Evolutionary conservation across 2,888 invertebrate species (phyloP).

Genomic region (Platynereis dumerilii): DNA sequence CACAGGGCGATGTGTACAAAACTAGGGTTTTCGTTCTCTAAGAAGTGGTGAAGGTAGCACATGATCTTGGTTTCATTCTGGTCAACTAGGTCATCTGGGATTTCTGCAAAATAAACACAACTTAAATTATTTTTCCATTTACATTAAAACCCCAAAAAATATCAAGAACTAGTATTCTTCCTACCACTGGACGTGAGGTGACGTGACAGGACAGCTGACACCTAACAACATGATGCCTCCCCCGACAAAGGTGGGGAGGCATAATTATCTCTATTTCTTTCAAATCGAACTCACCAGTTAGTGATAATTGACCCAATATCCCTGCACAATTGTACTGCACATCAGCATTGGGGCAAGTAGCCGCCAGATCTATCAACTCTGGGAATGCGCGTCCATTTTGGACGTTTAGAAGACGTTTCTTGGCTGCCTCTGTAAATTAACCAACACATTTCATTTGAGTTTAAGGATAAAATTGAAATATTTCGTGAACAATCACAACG

Average conservation of each 20-base stretch:
- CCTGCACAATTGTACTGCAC: constrained; percentile 56
- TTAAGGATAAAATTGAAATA: background rate
- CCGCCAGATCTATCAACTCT: constrained; percentile 46
- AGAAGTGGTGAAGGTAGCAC: constrained; percentile 48
- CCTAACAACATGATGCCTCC: too few species aligned
- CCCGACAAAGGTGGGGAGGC: too few species aligned
- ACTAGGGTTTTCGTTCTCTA: constrained; percentile 45
- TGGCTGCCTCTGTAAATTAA: constrained; percentile 35
- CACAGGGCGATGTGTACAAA: constrained; percentile 53
- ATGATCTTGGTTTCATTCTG: constrained; percentile 42
- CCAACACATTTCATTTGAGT: background rate
- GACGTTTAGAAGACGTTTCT: constrained; percentile 34
- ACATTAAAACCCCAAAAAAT: too few species aligned
- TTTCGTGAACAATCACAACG: too few species aligned
- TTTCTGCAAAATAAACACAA: constrained; percentile 39
- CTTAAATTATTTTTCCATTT: background rate
- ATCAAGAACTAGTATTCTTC: too few species aligned
- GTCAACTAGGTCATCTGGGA: constrained; percentile 40
- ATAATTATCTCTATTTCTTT: too few species aligned
- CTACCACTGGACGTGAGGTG: too few species aligned
- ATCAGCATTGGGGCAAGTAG: constrained; percentile 42
- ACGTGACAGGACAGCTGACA: too few species aligned
- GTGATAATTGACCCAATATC: constrained; percentile 47
- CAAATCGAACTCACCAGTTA: constrained; percentile 46
- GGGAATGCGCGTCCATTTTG: constrained; percentile 44